Base-by-base conservation (phyloP, 92 coral and sea anemone genomes). In the Muricea muricata region DNA sequence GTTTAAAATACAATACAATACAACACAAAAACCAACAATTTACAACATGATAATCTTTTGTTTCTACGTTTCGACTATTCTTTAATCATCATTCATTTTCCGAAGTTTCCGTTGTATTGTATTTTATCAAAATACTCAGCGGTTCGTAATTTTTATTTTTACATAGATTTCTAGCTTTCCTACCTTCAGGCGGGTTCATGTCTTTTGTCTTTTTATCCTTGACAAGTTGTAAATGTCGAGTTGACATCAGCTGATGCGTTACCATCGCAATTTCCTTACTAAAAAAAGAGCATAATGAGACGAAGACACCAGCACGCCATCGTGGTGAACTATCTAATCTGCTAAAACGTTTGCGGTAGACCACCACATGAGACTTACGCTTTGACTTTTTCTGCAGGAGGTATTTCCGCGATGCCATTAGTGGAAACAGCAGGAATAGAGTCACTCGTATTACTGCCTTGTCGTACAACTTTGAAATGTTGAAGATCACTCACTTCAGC, bases 261-360 rank as follows among this genome's bases (percentile, higher is more conserved):
- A 88, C 89, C 57, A 92, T 88, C 10, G 96, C 96, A 58, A 92
- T 92, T 65, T 92, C 93, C 52, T 90, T 90, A 31, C 96, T 92
- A 52, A 52, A 1, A 6, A 0, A 52, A 52, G 15, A 52, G 4
- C 9, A 45, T 12, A 45, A 17, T 65, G 20, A 75, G n/a, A 6
- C 14, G 32, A 13, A 20, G 37, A 6, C 18, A n/a, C n/a, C n/a
- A n/a, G n/a, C n/a, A n/a, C n/a, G n/a, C n/a, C n/a, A n/a, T n/a
- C n/a, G n/a, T n/a, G n/a, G n/a, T n/a, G n/a, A n/a, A n/a, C n/a
- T n/a, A n/a, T n/a, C n/a, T n/a, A n/a, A n/a, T n/a, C n/a, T n/a
- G n/a, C n/a, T n/a, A n/a, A n/a, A n/a, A n/a, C n/a, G n/a, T n/a
- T n/a, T n/a, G n/a, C n/a, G n/a, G n/a, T n/a, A n/a, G n/a, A n/a